Percentiles rank a stretch among this genome's conserved stretches.
phyloP scores from a whole-genome alignment of 2,797 vertebrate species.

The Amphiprion clarkii region DNA sequence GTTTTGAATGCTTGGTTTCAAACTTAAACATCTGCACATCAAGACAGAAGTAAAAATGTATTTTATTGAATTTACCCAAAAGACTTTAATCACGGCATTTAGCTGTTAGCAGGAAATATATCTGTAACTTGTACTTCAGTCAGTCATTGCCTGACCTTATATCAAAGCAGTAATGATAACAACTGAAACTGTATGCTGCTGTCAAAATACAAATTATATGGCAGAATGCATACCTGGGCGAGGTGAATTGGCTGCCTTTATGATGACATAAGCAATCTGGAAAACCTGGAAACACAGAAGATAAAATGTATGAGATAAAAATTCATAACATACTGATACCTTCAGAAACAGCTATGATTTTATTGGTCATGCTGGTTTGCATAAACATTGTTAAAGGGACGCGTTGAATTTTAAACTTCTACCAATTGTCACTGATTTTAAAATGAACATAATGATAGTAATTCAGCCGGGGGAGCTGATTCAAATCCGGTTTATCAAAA shows the following conservation, averaged over 20 bases:
- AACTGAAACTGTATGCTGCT: not conserved
- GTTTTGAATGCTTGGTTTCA: not conserved
- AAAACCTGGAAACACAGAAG: conserved; percentile 87
- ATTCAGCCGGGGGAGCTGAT: no score
- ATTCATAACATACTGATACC: not conserved
- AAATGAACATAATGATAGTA: no score
- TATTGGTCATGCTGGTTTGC: not conserved
- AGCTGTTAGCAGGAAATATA: conserved; percentile 15
- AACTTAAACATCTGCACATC: not conserved
- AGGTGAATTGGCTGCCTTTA: conserved; percentile 97
- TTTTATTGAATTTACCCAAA: conserved; percentile 34
- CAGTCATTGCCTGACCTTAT: conserved; percentile 12
- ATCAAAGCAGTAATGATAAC: conserved; percentile 4
- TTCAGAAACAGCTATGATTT: not conserved
- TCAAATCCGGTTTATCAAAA: no score
- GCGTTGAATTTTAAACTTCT: not conserved
- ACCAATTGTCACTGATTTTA: no score
- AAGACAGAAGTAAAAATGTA: not conserved
- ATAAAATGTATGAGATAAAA: not conserved
- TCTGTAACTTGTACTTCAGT: conserved; percentile 25
- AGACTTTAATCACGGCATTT: conserved; percentile 22
- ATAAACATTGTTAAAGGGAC: no score
- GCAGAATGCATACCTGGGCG: conserved; percentile 83
- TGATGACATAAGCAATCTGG: conserved; percentile 95
- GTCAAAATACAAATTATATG: not conserved